Base-by-base conservation (phyloP, 2,888 invertebrate species). In the Apotomis betuletana region DNA sequence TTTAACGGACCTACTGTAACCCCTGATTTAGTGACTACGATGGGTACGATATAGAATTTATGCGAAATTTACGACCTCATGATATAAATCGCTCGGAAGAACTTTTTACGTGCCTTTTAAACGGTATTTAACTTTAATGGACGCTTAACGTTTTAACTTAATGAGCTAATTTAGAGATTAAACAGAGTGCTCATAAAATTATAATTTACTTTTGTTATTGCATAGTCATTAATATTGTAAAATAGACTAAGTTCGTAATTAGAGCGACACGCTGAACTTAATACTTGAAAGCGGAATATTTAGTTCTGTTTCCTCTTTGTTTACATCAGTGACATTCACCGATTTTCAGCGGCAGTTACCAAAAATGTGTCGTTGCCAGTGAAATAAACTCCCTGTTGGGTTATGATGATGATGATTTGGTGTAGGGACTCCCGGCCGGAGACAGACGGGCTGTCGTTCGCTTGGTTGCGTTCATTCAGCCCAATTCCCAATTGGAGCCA, bases 31-130 rank as follows among this genome's bases (percentile, higher is more conserved):
- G 41, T 41, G 9, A 9, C 6, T 67, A 61, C 49, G 67, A 55
- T 51, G 41, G 58, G 52, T 27, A 55, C 41, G 59, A 65, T 65
- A 65, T 36, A 58, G 65, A 58, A 61, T 71, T 71, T 67, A 71
- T 62, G 57, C 57, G 57, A 67, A 41, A 36, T 70, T 70, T 67
- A 71, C 71, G 71, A 61, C 54, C 3, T 55, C 44, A 61, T 10
- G 41, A 64, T 49, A 67, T 67, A 71, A 71, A 71, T 67, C 71
- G 71, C 49, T 57, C 51, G 67, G 55, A 71, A 71, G 52, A 67
- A 55, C 60, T 62, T 71, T 71, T 71, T 71, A 71, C 61, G 71
- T 54, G 65, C 38, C 49, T 15, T 61, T 61, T 71, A 62, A 67
- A 52, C 51, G 67, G 67, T 27, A 57, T 61, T 71, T 51, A 62